Evolutionary conservation across 1,140 invertebrate species (phyloP).

Genomic region (Radopholus similis): DNA sequence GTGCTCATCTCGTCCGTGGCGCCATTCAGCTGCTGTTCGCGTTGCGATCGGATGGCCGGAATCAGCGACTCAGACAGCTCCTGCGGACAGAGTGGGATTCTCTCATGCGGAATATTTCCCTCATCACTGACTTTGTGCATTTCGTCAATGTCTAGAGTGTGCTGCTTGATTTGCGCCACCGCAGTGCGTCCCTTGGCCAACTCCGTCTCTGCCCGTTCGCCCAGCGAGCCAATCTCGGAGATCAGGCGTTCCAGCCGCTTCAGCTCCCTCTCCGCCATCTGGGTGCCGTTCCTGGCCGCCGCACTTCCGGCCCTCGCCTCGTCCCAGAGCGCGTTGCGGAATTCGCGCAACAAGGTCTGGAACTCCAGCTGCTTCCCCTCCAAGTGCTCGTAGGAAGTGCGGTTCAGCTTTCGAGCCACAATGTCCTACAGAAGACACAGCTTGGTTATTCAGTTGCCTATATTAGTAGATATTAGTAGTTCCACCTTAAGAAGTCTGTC

Average conservation of each 20-base stretch:
- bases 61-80: no score
- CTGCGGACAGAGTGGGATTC: no score
- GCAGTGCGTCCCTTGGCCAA: slow-evolving; percentile 32
- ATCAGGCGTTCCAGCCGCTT: slow-evolving; percentile 29
- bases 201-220: slow-evolving; percentile 31
- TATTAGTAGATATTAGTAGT: neutral
- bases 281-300: slow-evolving; percentile 37
- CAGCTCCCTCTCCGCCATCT: slow-evolving; percentile 30
- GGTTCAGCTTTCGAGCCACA: slow-evolving; percentile 51
- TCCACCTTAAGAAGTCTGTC: slow-evolving; percentile 9
- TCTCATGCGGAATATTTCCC: no score
- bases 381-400: slow-evolving; percentile 48
- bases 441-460: neutral
- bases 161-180: slow-evolving; percentile 30
- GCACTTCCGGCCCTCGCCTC: slow-evolving; percentile 31
- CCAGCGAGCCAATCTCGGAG: slow-evolving; percentile 33
- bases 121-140: no score
- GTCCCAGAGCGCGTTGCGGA: slow-evolving; percentile 49
- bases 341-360: slow-evolving; percentile 44
- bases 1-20: neutral
- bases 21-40: neutral
- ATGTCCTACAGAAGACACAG: slow-evolving; percentile 29
- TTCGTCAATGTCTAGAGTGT: slow-evolving; percentile 40
- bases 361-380: slow-evolving; percentile 28
- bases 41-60: no score